These are phyloP conservation scores for Sapayoa aenigma DNA, from an alignment of 2,113 vertebrate genomes.

Conservation along the genomic window DNA sequence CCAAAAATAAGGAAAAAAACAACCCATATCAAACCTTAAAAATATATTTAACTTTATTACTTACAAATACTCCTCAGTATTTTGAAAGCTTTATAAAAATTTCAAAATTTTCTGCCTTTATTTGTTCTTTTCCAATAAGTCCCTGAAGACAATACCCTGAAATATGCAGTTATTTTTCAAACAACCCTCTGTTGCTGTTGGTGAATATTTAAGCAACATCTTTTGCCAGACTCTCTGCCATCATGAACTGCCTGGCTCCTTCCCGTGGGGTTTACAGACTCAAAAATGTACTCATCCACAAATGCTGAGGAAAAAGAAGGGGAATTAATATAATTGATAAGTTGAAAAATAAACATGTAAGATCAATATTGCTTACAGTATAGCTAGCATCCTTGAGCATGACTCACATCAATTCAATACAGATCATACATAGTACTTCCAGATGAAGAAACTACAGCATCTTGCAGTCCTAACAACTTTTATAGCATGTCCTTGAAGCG, in stretches of 20 bases:
- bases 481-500: conserved; percentile 18
- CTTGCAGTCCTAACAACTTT: conserved; percentile 29
- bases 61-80: not conserved
- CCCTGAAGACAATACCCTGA: not conserved
- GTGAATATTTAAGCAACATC: not conserved
- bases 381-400: not conserved
- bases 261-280: not conserved
- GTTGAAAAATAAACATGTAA: not conserved
- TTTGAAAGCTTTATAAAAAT: not conserved
- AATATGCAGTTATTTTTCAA: not conserved
- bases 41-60: not conserved
- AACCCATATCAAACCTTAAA: not conserved
- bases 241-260: not conserved
- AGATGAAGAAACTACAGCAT: not conserved
- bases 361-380: not conserved
- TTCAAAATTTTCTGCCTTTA: not conserved
- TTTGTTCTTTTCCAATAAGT: not conserved
- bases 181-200: not conserved
- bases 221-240: not conserved
- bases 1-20: not conserved
- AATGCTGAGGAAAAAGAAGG: not conserved
- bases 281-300: not conserved
- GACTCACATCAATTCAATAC: conserved; percentile 7
- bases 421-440: not conserved
- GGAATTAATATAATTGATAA: not conserved